Percentiles rank a stretch among this genome's conserved stretches.
Evolutionary conservation across 2,113 vertebrate genomes (phyloP).

Genomic region (Ochotona princeps): DNA sequence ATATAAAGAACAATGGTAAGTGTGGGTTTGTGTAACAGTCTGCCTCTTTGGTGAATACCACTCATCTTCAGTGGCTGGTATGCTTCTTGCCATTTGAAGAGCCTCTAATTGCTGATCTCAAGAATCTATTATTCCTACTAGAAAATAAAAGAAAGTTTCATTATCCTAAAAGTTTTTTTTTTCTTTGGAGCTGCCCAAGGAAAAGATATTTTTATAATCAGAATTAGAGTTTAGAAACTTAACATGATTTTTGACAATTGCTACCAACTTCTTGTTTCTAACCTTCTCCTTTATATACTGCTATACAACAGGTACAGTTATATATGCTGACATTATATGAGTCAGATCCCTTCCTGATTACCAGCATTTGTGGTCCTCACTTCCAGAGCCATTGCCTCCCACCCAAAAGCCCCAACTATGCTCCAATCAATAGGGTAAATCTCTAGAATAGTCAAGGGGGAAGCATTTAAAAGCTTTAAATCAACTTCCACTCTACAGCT

Average conservation of each 20-base stretch:
- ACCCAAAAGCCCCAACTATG: constrained; percentile 22
- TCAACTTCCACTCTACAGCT: neutral
- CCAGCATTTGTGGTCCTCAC: constrained; percentile 5
- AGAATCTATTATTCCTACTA: constrained; percentile 9
- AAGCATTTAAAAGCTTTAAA: constrained; percentile 42
- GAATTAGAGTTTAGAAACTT: constrained; percentile 56
- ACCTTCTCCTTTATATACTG: constrained; percentile 6
- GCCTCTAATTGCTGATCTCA: constrained; percentile 30
- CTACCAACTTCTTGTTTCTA: constrained; percentile 1
- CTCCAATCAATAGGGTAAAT: constrained; percentile 18
- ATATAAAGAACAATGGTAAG: constrained; percentile 42
- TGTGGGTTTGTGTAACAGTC: constrained; percentile 27
- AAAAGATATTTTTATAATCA: constrained; percentile 45
- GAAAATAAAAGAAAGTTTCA: constrained; percentile 53
- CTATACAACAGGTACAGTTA: neutral
- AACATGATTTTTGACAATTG: constrained; percentile 32
- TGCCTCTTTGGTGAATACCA: constrained; percentile 28
- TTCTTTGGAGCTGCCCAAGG: neutral
- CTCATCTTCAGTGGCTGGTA: constrained; percentile 15
- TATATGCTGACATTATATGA: constrained; percentile 3
- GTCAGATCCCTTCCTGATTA: constrained; percentile 36
- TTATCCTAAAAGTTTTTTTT: constrained; percentile 27
- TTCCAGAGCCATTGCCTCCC: constrained; percentile 45
- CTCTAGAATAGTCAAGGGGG: constrained; percentile 25
- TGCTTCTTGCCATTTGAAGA: constrained; percentile 60